phyloP scores from a whole-genome alignment of 2,113 vertebrate genomes.

The Galbula dea region DNA sequence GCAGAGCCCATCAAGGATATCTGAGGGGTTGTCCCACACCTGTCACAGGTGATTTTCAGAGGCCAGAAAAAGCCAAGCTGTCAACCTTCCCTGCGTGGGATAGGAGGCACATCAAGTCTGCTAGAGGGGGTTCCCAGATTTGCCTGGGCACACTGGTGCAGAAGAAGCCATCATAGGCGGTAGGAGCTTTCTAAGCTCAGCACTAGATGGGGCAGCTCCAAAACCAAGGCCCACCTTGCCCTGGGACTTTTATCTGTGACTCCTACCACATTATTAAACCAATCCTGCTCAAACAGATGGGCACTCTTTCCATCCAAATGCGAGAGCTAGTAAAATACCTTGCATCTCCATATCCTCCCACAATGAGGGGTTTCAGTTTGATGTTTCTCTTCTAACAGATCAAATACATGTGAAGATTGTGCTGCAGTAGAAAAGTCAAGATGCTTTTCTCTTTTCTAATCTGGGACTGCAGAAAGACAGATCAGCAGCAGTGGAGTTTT shows the following conservation, averaged over 20 bases:
- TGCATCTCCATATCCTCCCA: background rate
- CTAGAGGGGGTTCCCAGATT: background rate
- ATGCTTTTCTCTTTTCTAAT: background rate
- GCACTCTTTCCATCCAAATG: background rate
- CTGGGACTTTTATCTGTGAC: background rate
- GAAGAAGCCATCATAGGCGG: background rate
- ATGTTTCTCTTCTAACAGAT: background rate
- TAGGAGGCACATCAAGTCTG: accelerated
- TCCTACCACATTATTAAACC: background rate
- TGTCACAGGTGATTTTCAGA: background rate
- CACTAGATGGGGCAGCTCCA: background rate
- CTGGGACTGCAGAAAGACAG: background rate
- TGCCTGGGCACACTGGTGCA: accelerated
- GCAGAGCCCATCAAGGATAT: background rate
- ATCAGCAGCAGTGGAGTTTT: background rate
- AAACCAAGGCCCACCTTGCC: background rate
- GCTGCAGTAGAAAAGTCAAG: background rate
- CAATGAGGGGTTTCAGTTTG: background rate
- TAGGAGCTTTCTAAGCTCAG: background rate
- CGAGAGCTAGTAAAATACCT: background rate
- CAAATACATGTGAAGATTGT: accelerated
- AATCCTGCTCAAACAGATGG: background rate
- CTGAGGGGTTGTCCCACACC: background rate
- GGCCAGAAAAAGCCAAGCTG: background rate
- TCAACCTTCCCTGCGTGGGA: accelerated